Conservation (phyloP, 2,113 vertebrate genomes). For the Hippocampus guttulatus region DNA sequence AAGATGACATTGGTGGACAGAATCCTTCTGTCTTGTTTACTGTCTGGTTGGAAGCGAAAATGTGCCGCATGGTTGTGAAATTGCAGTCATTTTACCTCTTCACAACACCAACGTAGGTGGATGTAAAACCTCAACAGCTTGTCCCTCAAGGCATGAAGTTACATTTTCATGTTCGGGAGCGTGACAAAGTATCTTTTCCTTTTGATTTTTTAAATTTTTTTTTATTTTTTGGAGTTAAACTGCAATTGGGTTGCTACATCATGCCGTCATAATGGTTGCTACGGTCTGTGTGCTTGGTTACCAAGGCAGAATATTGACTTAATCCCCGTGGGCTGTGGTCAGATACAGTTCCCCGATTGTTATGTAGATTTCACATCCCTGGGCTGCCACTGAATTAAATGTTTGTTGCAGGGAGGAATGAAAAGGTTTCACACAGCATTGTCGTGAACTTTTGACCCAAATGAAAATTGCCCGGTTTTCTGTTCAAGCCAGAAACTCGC, state of each 20-base stretch:
- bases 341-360: constrained; percentile 57
- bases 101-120: not conserved
- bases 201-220: not conserved
- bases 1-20: not conserved
- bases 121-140: constrained; percentile 18
- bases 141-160: constrained; percentile 27
- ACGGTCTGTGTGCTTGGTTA: constrained; percentile 41
- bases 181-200: constrained; percentile 8
- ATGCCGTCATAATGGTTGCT: constrained; percentile 42
- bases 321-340: constrained; percentile 47
- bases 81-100: constrained; percentile 18
- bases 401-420: constrained; percentile 46
- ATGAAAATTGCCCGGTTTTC: constrained; percentile 37
- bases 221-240: not conserved
- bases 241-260: not conserved
- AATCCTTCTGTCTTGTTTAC: not conserved
- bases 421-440: constrained; percentile 33
- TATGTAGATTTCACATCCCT: constrained; percentile 56
- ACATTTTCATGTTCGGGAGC: constrained; percentile 16
- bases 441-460: constrained; percentile 59
- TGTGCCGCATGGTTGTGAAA: constrained; percentile 25
- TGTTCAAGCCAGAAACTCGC: constrained; percentile 29
- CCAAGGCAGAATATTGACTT: constrained; percentile 53
- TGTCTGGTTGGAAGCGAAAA: constrained; percentile 10
- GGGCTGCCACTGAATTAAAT: constrained; percentile 46